Conservation (phyloP, 2,113 vertebrate genomes). For the Rhizomys pruinosus region DNA sequence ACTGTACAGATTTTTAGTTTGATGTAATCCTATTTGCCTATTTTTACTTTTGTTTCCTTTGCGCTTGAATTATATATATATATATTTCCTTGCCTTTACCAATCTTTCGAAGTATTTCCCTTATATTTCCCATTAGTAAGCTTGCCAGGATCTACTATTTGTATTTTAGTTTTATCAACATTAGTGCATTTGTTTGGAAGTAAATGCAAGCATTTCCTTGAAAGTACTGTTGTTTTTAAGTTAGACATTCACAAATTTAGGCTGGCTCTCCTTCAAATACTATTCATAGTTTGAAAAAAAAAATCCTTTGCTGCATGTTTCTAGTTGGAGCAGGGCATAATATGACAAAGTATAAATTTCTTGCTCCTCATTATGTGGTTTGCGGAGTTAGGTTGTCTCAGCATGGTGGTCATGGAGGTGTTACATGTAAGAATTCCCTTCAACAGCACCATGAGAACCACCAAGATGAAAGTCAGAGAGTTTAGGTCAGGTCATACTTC, state of each 20-base stretch:
- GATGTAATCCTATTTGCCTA: neutral
- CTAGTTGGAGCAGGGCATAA: neutral
- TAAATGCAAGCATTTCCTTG: conserved; percentile 53
- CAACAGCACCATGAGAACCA: neutral
- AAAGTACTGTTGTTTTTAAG: conserved; percentile 45
- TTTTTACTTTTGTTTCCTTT: neutral
- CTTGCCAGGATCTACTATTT: conserved; percentile 45
- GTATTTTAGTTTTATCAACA: conserved; percentile 19
- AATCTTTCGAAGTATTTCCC: neutral
- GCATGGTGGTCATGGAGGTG: neutral
- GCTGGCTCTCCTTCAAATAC: neutral
- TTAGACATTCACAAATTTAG: neutral
- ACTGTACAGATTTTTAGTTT: neutral
- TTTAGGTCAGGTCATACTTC: neutral
- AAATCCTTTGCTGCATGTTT: conserved; percentile 21
- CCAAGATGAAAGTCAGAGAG: neutral
- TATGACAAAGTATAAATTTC: conserved; percentile 9
- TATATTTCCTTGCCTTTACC: neutral
- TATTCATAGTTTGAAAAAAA: conserved; percentile 41
- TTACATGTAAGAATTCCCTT: neutral
- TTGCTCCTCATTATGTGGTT: neutral
- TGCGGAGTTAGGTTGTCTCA: neutral
- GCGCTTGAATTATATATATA: no score
- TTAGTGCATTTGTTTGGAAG: conserved; percentile 51
- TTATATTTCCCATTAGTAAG: neutral